These are phyloP conservation scores for Columba livia DNA, from an alignment of 2,113 vertebrate species.

Conservation along the genomic window DNA sequence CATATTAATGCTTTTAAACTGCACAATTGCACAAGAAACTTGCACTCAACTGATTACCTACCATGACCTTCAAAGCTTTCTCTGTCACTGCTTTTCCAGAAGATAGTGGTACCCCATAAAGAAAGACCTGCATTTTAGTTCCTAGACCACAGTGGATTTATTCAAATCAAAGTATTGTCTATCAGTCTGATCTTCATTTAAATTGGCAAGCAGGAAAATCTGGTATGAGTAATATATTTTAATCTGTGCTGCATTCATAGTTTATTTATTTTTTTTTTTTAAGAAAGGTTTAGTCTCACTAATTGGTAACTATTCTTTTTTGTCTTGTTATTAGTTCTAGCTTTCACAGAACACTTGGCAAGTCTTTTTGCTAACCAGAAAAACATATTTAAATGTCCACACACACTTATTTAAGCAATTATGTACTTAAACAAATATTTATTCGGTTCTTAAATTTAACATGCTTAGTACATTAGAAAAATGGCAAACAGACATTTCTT, in stretches of 20 bases:
- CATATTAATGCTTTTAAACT: conserved; percentile 19
- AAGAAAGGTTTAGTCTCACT: not conserved
- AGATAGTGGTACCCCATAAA: not conserved
- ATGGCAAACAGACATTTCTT: conserved; percentile 34
- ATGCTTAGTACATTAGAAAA: conserved; percentile 49
- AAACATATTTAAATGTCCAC: conserved; percentile 20
- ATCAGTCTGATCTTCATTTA: not conserved
- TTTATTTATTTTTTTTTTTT: not conserved
- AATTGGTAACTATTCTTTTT: not conserved
- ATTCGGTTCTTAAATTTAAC: conserved; percentile 45
- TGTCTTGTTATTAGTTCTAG: conserved; percentile 11
- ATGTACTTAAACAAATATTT: conserved; percentile 58
- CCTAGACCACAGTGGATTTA: conserved; percentile 3
- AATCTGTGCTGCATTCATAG: not conserved
- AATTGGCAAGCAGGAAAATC: not conserved
- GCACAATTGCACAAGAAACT: not conserved
- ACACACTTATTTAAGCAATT: conserved; percentile 57
- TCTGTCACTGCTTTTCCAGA: not conserved
- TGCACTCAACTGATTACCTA: not conserved
- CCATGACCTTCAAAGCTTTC: conserved; percentile 27
- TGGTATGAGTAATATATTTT: not conserved
- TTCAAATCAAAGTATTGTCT: not conserved
- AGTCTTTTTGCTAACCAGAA: conserved; percentile 35
- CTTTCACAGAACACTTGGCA: not conserved
- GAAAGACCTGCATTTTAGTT: not conserved